These are phyloP conservation scores for Varanus salvator DNA, from an alignment of 2,113 vertebrate species.

Conservation along the genomic window DNA sequence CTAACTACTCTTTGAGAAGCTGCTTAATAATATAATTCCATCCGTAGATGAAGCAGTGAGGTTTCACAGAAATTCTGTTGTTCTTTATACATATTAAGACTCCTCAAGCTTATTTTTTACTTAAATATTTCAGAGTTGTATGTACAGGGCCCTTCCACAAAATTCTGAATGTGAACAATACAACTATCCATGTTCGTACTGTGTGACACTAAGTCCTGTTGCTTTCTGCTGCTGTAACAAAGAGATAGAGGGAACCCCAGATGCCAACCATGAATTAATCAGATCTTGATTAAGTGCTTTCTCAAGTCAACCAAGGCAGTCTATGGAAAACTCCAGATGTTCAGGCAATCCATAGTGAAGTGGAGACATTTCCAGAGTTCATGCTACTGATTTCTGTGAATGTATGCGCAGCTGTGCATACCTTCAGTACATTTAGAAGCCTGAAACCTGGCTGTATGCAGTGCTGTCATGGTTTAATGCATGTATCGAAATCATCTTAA, in stretches of 20 bases:
- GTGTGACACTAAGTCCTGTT: not conserved
- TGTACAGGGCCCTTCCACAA: not conserved
- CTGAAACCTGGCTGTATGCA: not conserved
- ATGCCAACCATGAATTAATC: slow-evolving; percentile 11
- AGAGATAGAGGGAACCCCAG: too few relatives aligned
- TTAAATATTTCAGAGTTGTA: not conserved
- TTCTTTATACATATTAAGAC: not conserved
- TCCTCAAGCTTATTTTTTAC: not conserved
- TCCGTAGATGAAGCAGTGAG: not conserved
- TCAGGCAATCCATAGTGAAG: slow-evolving; percentile 12
- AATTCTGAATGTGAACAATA: not conserved
- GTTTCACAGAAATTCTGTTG: not conserved
- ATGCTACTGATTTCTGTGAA: slow-evolving; percentile 12
- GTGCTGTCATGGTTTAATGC: slow-evolving; percentile 15
- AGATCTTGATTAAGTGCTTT: slow-evolving; percentile 26
- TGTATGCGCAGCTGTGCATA: slow-evolving; percentile 14
- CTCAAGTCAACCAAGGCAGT: not conserved
- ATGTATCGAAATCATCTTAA: slow-evolving; percentile 23
- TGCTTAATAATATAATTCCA: not conserved
- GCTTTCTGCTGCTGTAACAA: not conserved
- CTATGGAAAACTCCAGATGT: slow-evolving; percentile 34
- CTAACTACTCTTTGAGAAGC: not conserved
- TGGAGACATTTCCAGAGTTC: slow-evolving; percentile 12
- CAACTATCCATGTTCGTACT: not conserved
- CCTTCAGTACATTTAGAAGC: not conserved